phyloP scores from a whole-genome alignment of 2,888 invertebrate species.

The Crioceris asparagi region DNA sequence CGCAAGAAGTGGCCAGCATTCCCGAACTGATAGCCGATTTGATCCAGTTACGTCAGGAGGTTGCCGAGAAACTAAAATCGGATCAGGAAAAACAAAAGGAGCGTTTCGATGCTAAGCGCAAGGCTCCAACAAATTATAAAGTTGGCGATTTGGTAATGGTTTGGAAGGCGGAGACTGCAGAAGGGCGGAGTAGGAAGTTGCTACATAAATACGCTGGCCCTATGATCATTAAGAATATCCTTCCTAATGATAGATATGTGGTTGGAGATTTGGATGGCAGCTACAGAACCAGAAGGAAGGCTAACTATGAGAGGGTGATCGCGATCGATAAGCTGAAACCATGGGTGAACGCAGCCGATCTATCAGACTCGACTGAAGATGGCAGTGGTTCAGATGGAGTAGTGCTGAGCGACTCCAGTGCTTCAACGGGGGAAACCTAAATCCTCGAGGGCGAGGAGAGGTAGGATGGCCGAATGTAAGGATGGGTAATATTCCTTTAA shows the following conservation, averaged over 20 bases:
- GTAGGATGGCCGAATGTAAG: no score
- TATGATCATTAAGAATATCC: constrained; percentile 14
- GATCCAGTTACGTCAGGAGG: no score
- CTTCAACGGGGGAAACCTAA: no score
- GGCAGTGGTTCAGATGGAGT: constrained; percentile 12
- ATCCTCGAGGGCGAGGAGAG: no score
- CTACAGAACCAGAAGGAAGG: constrained; percentile 7
- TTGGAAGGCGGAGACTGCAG: constrained; percentile 5
- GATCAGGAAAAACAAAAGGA: constrained; percentile 12
- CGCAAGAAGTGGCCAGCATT: constrained; percentile 12
- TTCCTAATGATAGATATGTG: constrained; percentile 16
- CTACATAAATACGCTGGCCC: constrained; percentile 12
- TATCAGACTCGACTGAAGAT: constrained; percentile 5
- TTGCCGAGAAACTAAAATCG: no score
- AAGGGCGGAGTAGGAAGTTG: constrained; percentile 12
- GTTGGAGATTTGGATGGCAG: constrained; percentile 12
- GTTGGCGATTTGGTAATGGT: constrained; percentile 15
- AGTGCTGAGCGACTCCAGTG: constrained; percentile 3
- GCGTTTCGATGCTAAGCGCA: constrained; percentile 12
- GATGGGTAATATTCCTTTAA: no score
- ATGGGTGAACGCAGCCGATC: constrained; percentile 10
- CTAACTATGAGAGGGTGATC: constrained; percentile 11
- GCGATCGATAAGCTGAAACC: constrained; percentile 14
- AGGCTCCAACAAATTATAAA: constrained; percentile 11
- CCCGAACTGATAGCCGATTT: no score